These are phyloP conservation scores for Meloidogyne exigua DNA, from an alignment of 1,140 invertebrate genomes.

Conservation along the genomic window DNA sequence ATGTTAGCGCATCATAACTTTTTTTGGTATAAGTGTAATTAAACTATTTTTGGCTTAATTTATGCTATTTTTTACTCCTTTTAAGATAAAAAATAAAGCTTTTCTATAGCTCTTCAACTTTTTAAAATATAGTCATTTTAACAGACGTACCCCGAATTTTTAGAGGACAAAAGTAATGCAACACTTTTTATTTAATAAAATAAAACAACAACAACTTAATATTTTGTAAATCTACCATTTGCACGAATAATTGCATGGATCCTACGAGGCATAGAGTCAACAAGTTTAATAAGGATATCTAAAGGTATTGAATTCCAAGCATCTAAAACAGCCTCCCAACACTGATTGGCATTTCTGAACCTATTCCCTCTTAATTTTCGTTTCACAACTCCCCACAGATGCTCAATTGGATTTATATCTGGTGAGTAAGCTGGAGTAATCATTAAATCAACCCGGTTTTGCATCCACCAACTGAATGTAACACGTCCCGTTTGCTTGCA, in stretches of 20 bases:
- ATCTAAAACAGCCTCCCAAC: not conserved
- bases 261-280: not conserved
- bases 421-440: not conserved
- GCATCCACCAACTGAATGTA: not conserved
- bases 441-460: not conserved
- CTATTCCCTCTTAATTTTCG: not conserved
- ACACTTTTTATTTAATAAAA: not conserved
- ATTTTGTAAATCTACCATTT: not conserved
- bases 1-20: too few relatives aligned
- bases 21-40: too few relatives aligned
- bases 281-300: not conserved
- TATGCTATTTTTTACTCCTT: too few relatives aligned
- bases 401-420: not conserved
- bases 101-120: too few relatives aligned
- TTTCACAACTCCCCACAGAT: not conserved
- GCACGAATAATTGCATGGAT: not conserved
- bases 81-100: too few relatives aligned
- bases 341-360: not conserved
- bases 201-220: constrained; percentile 21
- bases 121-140: too few relatives aligned
- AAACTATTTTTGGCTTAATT: too few relatives aligned
- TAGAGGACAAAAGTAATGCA: too few relatives aligned
- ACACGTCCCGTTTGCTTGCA: not conserved
- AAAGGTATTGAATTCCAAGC: constrained; percentile 3
- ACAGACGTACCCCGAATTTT: too few relatives aligned